Evolutionary conservation across 2,888 invertebrate species (phyloP).

Genomic region (Lithophane ornitopus): DNA sequence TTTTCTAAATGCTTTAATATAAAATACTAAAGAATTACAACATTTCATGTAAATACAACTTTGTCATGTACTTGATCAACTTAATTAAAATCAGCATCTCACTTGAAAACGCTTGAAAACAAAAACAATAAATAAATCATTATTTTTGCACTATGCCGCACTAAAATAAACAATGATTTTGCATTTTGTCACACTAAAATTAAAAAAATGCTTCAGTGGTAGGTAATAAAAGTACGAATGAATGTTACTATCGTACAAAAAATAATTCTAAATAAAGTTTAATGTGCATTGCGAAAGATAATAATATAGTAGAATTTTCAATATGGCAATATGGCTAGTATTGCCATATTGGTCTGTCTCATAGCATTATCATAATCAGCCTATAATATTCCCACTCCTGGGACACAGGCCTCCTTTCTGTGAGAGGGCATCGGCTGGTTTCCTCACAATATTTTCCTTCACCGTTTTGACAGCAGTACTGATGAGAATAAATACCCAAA

Average conservation of each 20-base stretch:
- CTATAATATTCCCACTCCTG: no score
- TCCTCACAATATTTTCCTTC: no score
- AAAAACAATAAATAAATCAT: neutral
- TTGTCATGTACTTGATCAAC: constrained; percentile 69
- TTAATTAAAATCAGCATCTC: constrained; percentile 54
- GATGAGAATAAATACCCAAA: no score
- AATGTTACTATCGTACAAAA: neutral
- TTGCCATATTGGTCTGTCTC: no score
- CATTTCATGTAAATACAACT: constrained; percentile 67
- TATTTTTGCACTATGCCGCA: neutral
- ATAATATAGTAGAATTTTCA: neutral
- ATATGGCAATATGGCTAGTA: neutral
- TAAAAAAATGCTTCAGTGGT: neutral
- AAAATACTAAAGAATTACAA: constrained; percentile 62
- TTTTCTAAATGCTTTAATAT: constrained; percentile 37
- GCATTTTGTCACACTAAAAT: neutral
- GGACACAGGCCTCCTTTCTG: no score
- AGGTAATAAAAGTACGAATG: neutral
- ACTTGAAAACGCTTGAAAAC: constrained; percentile 45
- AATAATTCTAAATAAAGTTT: neutral
- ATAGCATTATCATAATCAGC: no score
- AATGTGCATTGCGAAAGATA: neutral
- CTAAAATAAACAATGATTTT: neutral
- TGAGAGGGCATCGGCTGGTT: no score
- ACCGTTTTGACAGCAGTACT: no score